These are phyloP conservation scores for Microcebus jonahi DNA, from an alignment of 2,113 vertebrate species.

Conservation along the genomic window DNA sequence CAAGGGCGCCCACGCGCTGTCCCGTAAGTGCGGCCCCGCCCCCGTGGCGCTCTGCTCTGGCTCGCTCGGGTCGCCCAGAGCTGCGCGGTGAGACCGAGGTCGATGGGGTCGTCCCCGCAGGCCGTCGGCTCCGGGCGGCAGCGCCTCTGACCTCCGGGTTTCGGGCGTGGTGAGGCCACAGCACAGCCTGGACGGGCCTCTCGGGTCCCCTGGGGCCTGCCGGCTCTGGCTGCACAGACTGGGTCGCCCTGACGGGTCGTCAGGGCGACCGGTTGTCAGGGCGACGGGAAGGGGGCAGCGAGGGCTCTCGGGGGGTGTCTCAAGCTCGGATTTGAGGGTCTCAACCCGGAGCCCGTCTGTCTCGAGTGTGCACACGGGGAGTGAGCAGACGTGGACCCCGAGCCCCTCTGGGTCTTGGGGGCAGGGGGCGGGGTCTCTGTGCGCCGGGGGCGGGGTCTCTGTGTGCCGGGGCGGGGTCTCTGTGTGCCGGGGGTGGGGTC, in stretches of 20 bases:
- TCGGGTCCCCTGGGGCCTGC: background rate
- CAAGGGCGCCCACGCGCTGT: slow-evolving; percentile 95
- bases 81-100: background rate
- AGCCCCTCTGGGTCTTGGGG: background rate
- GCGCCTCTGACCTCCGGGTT: background rate
- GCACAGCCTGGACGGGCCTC: background rate
- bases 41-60: background rate
- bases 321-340: background rate
- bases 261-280: background rate
- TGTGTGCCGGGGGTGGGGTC: background rate
- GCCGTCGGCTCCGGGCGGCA: background rate
- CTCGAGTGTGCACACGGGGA: background rate
- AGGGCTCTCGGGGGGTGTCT: too few species aligned
- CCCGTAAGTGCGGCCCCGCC: slow-evolving; percentile 90
- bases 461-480: background rate
- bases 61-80: background rate
- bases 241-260: background rate
- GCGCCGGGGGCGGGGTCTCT: background rate
- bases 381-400: background rate
- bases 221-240: background rate
- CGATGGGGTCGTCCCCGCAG: background rate
- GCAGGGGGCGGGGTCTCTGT: too few species aligned
- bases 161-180: background rate
- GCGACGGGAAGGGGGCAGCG: background rate
- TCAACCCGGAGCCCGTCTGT: background rate